These are phyloP conservation scores for Eilema depressum DNA, from an alignment of 2,888 invertebrate genomes.

Conservation along the genomic window DNA sequence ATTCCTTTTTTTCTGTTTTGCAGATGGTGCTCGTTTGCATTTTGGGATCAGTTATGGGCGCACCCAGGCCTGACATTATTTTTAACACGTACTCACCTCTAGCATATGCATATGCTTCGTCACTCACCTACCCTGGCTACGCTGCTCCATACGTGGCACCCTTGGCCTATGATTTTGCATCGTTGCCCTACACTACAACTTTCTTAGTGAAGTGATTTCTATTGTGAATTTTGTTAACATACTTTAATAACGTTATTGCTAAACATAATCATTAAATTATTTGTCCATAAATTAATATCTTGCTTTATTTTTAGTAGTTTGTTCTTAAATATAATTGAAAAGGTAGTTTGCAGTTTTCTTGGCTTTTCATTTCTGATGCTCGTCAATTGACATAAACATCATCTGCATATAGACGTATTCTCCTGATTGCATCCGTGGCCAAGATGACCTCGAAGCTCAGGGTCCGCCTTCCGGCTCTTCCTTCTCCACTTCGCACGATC, in stretches of 20 bases:
- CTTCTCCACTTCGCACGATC: no score
- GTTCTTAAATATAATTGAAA: neutral
- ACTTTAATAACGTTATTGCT: neutral
- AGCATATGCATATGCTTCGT: neutral
- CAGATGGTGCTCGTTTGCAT: constrained; percentile 34
- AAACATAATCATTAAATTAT: neutral
- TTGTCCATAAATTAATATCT: neutral
- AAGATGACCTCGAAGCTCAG: no score
- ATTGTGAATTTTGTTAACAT: neutral
- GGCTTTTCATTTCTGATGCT: no score
- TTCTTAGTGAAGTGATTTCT: neutral
- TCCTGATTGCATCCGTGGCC: no score
- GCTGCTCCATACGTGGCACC: neutral
- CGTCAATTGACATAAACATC: no score
- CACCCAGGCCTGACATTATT: constrained; percentile 29
- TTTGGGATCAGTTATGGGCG: constrained; percentile 28
- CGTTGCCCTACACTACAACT: neutral
- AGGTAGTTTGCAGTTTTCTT: no score
- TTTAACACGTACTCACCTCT: constrained; percentile 16
- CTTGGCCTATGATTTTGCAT: neutral
- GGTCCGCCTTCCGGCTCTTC: no score
- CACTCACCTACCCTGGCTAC: constrained; percentile 3
- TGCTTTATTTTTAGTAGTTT: no score
- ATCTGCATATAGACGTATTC: no score
- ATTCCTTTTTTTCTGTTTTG: constrained; percentile 4